phyloP scores from a whole-genome alignment of 1,140 invertebrate genomes.

The Mactra quadrangularis region DNA sequence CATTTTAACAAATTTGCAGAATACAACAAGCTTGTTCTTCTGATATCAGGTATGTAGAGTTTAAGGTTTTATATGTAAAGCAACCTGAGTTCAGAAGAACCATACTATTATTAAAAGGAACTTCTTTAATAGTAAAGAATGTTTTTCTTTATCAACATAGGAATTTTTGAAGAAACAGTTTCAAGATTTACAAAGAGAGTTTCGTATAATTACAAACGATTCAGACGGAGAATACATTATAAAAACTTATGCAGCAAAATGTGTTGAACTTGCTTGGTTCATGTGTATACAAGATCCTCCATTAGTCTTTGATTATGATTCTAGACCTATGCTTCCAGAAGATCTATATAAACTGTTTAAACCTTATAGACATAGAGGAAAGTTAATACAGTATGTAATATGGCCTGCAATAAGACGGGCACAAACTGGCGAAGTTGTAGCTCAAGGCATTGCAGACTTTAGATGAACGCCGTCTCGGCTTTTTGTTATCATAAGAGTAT shows the following conservation, averaged over 20 bases:
- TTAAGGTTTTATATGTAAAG: too few species aligned
- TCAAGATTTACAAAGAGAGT: neutral
- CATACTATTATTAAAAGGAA: too few species aligned
- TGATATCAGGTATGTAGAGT: too few species aligned
- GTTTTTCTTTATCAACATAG: neutral
- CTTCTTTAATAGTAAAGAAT: too few species aligned
- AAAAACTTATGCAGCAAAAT: conserved; percentile 10
- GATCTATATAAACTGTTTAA: conserved; percentile 14
- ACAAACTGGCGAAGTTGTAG: neutral
- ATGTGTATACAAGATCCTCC: conserved; percentile 9
- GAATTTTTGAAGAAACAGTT: conserved; percentile 1
- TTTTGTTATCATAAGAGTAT: neutral
- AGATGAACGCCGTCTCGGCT: neutral
- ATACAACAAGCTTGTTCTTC: too few species aligned
- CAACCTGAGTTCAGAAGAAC: too few species aligned
- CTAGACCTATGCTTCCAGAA: conserved; percentile 22
- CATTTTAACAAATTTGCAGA: too few species aligned
- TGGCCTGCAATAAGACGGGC: conserved; percentile 16
- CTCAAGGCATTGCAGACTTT: conserved; percentile 19
- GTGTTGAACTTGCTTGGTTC: conserved; percentile 24
- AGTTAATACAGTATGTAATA: conserved; percentile 18
- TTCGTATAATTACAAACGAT: neutral
- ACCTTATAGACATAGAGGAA: conserved; percentile 5
- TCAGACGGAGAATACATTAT: neutral
- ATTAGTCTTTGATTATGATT: conserved; percentile 28